phyloP scores from a whole-genome alignment of 2,113 vertebrate genomes.

The Gallinago jamesoni region DNA sequence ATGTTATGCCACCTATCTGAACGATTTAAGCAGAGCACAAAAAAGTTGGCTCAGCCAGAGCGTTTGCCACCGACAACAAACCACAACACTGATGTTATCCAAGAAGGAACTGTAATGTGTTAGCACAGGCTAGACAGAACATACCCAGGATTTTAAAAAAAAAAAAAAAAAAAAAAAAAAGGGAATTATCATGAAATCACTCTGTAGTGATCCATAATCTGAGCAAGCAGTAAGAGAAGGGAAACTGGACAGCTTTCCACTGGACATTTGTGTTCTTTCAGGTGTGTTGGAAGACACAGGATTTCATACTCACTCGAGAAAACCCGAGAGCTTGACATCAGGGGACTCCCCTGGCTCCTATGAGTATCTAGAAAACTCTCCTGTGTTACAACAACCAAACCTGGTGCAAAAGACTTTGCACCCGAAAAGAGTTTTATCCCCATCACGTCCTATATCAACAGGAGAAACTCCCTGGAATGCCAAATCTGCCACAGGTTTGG shows the following conservation, averaged over 20 bases:
- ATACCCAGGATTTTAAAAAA: background rate
- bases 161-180: background rate
- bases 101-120: background rate
- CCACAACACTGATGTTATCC: conserved; percentile 31
- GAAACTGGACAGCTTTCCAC: background rate
- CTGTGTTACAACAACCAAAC: background rate
- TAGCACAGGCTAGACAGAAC: background rate
- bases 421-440: background rate
- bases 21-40: conserved; percentile 10
- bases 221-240: background rate
- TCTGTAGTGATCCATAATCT: background rate
- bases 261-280: background rate
- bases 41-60: background rate
- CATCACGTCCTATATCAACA: background rate
- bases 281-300: background rate
- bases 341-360: background rate
- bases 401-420: background rate
- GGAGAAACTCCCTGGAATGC: background rate
- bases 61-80: conserved; percentile 1
- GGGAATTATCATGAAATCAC: background rate
- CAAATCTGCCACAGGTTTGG: background rate
- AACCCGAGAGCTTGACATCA: background rate
- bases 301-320: background rate
- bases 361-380: background rate
- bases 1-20: conserved; percentile 1